Evolutionary conservation across 2,797 vertebrate genomes (phyloP), one percentile per base, ranked within the genome.

Genomic region (Oreochromis grahami): DNA sequence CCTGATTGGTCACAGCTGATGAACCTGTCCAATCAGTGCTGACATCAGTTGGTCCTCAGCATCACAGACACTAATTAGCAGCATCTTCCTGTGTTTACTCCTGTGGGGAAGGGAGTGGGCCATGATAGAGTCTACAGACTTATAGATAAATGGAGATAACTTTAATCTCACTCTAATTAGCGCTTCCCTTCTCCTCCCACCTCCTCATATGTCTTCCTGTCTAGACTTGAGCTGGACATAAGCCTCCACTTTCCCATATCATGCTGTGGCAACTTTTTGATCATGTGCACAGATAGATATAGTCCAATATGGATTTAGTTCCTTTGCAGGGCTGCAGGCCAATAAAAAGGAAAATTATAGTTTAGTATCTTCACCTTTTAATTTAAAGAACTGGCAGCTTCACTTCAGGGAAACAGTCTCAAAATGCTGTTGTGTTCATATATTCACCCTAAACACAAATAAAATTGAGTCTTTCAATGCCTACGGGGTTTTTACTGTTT

Each of bases 71-170:
- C 60, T 94, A 94, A 94, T 95, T 95, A 96, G 92, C 74, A 85
- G 88, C 93, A 93, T 95, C 95, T 96, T 96, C 95, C 96, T 95
- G 95, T 97, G 96, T 96, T 97, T 96, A 94, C 89, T 94, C 96
- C 95, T 52, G 83, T 63, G 95, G 95, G 94, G 89, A 86, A 93
- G 95, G 95, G 94, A 95, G 95, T 91, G 84, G 86, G 88, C 88
- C 84, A 82, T 26, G 74, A 84, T 82, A 87, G 83, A 88, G 85
- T 88, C 89, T 79, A 80, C 88, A 82, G 78, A 89, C 89, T 93
- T 93, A 94, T 88, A 96, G 95, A 97, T 96, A 94, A 93, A 96
- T 85, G 78, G 89, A 92, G 94, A 96, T 96, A 95, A 94, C 93
- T 95, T 94, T 95, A 94, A 96, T 96, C 93, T 94, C 82, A 26